Evolutionary conservation across 2,797 vertebrate genomes (phyloP).

Genomic region (Mastacembelus armatus): DNA sequence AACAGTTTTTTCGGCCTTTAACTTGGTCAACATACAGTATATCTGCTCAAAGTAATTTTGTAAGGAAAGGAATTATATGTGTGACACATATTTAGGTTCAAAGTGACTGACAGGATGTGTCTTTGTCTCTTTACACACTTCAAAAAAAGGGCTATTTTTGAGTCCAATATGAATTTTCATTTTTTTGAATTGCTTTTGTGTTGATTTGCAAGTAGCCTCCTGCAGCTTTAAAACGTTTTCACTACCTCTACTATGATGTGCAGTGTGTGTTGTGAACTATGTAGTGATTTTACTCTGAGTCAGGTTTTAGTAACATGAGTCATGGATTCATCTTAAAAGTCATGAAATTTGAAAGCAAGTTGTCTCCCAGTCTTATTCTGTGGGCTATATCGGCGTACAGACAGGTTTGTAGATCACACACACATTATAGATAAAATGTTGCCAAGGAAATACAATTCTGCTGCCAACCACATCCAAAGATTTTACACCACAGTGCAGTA

Average conservation of each 20-base stretch:
- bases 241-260: too few species aligned
- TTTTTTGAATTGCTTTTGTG: background rate
- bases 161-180: background rate
- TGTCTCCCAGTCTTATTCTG: background rate
- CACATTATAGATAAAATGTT: too few species aligned
- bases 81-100: background rate
- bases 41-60: background rate
- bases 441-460: background rate
- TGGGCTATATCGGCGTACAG: background rate
- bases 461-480: conserved; percentile 6
- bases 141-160: background rate
- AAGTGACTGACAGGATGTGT: background rate
- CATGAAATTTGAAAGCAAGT: background rate
- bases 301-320: conserved; percentile 9
- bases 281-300: conserved; percentile 12
- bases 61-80: background rate
- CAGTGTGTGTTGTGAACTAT: background rate
- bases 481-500: background rate
- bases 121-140: background rate
- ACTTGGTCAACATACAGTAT: background rate
- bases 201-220: background rate
- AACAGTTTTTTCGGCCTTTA: background rate
- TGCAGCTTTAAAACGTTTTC: background rate
- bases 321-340: background rate
- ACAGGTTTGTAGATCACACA: background rate